These are phyloP conservation scores for Chaetoderma sp. DNA, from an alignment of 2,888 invertebrate species.

Conservation along the genomic window DNA sequence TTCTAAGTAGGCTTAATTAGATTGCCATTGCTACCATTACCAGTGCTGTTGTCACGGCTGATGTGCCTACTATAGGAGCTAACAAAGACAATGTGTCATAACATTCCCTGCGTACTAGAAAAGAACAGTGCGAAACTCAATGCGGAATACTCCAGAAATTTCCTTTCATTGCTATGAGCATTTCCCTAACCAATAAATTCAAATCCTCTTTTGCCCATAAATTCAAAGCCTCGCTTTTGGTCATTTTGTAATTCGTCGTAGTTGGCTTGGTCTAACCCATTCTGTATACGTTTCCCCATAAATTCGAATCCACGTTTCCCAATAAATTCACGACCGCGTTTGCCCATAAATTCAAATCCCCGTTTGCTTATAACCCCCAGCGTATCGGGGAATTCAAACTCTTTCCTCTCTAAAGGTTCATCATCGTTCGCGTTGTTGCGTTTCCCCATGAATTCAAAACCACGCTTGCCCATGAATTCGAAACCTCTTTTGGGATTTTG, in stretches of 20 bases:
- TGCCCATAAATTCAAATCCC: conserved; percentile 12
- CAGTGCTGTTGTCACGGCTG: no score
- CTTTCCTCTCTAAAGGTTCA: background rate
- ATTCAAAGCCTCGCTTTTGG: no score
- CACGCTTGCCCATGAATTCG: conserved; percentile 4
- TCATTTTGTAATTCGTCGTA: no score
- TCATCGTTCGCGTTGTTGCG: background rate
- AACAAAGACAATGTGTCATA: no score
- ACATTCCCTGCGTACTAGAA: no score
- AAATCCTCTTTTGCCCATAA: background rate
- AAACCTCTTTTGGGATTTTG: conserved; percentile 3
- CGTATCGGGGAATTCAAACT: background rate
- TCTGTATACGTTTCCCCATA: conserved; percentile 40
- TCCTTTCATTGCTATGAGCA: no score
- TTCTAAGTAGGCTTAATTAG: no score
- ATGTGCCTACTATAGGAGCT: no score
- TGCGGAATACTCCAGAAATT: no score
- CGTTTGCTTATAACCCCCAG: background rate
- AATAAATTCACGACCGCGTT: conserved; percentile 22
- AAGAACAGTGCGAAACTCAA: no score
- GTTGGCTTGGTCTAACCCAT: no score
- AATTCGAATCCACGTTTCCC: conserved; percentile 40
- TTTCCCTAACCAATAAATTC: conserved; percentile 9
- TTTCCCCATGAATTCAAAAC: conserved; percentile 8
- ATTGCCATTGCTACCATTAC: no score